Evolutionary conservation across 2,888 invertebrate species (phyloP).

Genomic region (Epistrophe grossulariae): DNA sequence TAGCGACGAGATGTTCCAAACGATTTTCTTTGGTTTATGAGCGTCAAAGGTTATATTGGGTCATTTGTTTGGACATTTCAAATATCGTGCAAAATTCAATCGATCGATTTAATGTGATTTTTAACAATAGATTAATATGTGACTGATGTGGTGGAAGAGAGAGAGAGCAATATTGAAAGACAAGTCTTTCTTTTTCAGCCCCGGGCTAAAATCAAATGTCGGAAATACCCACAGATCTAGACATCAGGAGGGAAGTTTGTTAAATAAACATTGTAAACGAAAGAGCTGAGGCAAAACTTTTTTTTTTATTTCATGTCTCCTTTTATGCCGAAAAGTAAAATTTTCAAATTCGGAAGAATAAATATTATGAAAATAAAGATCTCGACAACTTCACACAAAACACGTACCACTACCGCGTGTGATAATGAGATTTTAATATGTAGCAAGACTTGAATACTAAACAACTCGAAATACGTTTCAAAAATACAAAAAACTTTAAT

Average conservation of each 20-base stretch:
- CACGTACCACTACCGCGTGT: constrained; percentile 56
- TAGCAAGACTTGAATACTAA: constrained; percentile 46
- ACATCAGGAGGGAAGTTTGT: neutral
- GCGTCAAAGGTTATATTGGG: constrained; percentile 67
- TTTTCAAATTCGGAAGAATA: neutral
- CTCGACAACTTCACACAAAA: constrained; percentile 36
- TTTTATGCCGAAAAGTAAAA: constrained; percentile 37
- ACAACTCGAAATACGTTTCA: constrained; percentile 4
- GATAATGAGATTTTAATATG: constrained; percentile 70
- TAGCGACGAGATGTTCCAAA: constrained; percentile 18
- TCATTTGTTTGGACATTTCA: constrained; percentile 17
- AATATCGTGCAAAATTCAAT: constrained; percentile 63
- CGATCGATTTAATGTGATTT: constrained; percentile 48
- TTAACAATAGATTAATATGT: constrained; percentile 52
- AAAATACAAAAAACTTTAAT: neutral
- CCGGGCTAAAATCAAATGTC: constrained; percentile 30
- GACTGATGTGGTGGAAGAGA: constrained; percentile 48
- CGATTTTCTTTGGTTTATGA: constrained; percentile 61
- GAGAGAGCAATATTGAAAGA: neutral
- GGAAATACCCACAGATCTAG: constrained; percentile 53
- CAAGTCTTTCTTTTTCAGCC: neutral
- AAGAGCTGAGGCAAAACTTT: constrained; percentile 52
- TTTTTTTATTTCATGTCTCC: constrained; percentile 26
- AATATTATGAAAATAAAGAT: constrained; percentile 26
- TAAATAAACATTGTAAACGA: constrained; percentile 18